Percentiles rank a stretch among this genome's conserved stretches.
Evolutionary conservation across 1,140 invertebrate species (phyloP).

Genomic region (Leptonema lineaticorne): DNA sequence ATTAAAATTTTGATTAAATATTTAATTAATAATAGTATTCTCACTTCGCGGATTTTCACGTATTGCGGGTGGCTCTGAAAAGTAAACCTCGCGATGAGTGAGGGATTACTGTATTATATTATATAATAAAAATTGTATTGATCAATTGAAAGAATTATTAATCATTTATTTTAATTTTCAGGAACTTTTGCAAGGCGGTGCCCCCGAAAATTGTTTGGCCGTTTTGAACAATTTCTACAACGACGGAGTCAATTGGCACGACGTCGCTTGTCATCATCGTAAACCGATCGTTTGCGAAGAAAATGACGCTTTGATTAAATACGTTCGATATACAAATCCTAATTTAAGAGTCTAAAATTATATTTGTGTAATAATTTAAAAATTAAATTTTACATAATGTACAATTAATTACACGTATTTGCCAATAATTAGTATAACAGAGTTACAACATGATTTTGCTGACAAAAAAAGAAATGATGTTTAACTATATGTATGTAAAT

Average conservation of each 20-base stretch:
- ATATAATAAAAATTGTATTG: too few species aligned
- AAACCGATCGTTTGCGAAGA: conserved; percentile 84
- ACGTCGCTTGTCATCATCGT: conserved; percentile 81
- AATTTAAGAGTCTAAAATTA: conserved; percentile 64
- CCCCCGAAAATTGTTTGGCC: conserved; percentile 76
- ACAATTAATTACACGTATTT: neutral
- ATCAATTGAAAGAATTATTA: too few species aligned
- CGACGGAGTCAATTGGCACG: conserved; percentile 84
- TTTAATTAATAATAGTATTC: too few species aligned
- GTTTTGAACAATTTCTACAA: conserved; percentile 83
- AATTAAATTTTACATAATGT: too few species aligned
- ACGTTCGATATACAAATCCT: conserved; percentile 75
- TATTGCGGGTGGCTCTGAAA: too few species aligned
- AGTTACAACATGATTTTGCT: conserved; percentile 9
- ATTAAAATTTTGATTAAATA: too few species aligned
- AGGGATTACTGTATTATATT: too few species aligned
- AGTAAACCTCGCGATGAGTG: too few species aligned
- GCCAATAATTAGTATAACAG: neutral
- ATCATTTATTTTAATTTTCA: conserved; percentile 40
- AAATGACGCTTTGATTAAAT: conserved; percentile 76
- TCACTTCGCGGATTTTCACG: too few species aligned
- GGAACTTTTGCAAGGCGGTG: conserved; percentile 75
- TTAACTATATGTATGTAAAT: neutral
- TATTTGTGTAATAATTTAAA: neutral
- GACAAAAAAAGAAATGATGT: neutral